Evolutionary conservation across 1,140 invertebrate species (phyloP).

Genomic region (Ceratosolen solmsi): DNA sequence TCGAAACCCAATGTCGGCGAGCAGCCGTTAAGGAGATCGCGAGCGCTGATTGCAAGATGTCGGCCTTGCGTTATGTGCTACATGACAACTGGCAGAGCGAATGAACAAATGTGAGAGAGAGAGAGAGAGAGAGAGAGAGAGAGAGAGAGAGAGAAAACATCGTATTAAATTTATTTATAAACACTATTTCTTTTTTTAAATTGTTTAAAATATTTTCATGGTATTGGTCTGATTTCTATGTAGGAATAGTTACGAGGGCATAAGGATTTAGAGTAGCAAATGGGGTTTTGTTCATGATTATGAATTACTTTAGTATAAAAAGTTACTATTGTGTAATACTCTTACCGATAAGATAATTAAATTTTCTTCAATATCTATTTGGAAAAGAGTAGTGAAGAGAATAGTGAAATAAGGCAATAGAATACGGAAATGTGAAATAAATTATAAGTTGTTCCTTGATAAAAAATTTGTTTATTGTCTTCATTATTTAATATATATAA

Average conservation of each 20-base stretch:
- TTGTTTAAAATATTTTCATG: too few species aligned
- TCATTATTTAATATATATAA: too few species aligned
- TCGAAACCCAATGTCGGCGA: background rate
- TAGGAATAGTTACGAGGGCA: background rate
- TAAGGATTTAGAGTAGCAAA: background rate
- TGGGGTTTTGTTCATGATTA: background rate
- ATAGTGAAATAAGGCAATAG: too few species aligned
- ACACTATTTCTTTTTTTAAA: too few species aligned
- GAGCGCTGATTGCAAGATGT: conserved; percentile 38
- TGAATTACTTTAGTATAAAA: background rate
- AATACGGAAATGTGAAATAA: too few species aligned
- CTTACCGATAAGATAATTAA: background rate
- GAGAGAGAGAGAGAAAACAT: background rate
- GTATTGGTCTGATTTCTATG: background rate
- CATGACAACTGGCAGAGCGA: background rate
- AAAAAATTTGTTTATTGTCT: too few species aligned
- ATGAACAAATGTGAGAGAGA: background rate
- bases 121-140: background rate
- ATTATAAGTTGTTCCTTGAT: too few species aligned
- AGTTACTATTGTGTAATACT: background rate
- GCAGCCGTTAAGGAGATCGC: conserved; percentile 12
- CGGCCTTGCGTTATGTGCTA: background rate
- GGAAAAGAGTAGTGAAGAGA: too few species aligned
- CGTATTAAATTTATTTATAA: too few species aligned
- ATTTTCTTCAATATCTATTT: background rate